Evolutionary conservation across 2,888 invertebrate genomes (phyloP), one percentile per base, ranked within the genome.

Genomic region (Piscicola geometra): DNA sequence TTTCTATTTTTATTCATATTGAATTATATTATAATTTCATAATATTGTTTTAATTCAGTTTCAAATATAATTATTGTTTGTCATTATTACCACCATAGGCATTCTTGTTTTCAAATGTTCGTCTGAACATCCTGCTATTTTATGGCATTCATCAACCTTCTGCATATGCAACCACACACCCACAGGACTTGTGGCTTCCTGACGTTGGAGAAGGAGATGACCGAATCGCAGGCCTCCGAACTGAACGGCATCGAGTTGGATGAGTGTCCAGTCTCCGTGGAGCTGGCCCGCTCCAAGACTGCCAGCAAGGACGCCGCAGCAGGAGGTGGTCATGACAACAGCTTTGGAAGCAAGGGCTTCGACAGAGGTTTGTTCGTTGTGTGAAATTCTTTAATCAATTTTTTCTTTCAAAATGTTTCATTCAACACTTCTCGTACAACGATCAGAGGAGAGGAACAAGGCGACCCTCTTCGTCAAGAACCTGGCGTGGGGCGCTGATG

Each of bases 401-500:
- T 41, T 41, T 70, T 36, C 9, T 30, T 68, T n/a, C 21, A 68
- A 12, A 9, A 9, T 68, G n/a, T 68, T 33, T n/a, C n/a, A n/a
- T n/a, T n/a, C n/a, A n/a, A n/a, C n/a, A n/a, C n/a, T n/a, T n/a
- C n/a, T n/a, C n/a, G n/a, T n/a, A n/a, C n/a, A 5, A 68, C 9
- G n/a, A n/a, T 15, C 67, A 75, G 75, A 35, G 30, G 75, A 75
- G 47, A 68, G 67, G 47, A 66, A 75, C 60, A 69, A 50, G 28
- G 60, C 64, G 15, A 76, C 76, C 0, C 9, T 71, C 9, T 76
- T 76, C 30, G 71, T 76, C 18, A 66, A 60, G 35, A 76, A 76
- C 66, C 30, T 76, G 64, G 50, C 71, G 21, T 76, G 71, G 71
- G 66, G 66, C n/a, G 64, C 71, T 30, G 71, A 71, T 33, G 76